phyloP scores from a whole-genome alignment of 2,797 vertebrate species.

The Mastacembelus armatus region DNA sequence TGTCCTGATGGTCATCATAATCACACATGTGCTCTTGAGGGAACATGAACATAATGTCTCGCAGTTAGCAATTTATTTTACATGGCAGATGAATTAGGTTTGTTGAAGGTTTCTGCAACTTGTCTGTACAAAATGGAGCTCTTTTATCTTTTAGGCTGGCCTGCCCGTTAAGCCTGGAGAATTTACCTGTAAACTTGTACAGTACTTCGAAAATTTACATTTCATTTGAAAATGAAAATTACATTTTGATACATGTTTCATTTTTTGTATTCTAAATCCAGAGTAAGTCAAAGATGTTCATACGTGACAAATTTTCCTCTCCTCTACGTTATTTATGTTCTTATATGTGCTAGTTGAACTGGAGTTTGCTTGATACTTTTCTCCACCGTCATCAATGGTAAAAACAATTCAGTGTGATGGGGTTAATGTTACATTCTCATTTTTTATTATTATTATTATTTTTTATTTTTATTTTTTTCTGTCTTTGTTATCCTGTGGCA shows the following conservation, averaged over 20 bases:
- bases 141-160: constrained; percentile 54
- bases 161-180: constrained; percentile 60
- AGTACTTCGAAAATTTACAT: constrained; percentile 90
- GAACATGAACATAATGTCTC: constrained; percentile 41
- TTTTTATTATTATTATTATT: too few relatives aligned
- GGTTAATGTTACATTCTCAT: constrained; percentile 82
- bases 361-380: constrained; percentile 88
- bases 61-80: constrained; percentile 34
- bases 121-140: constrained; percentile 83
- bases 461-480: too few relatives aligned
- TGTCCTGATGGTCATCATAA: constrained; percentile 38
- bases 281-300: constrained; percentile 79
- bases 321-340: constrained; percentile 80
- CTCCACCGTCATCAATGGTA: constrained; percentile 87
- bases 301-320: constrained; percentile 76
- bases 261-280: constrained; percentile 87
- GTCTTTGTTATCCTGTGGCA: constrained; percentile 94
- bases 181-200: constrained; percentile 98
- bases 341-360: constrained; percentile 88
- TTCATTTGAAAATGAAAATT: constrained; percentile 88
- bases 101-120: constrained; percentile 40
- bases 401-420: constrained; percentile 89
- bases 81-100: constrained; percentile 47
- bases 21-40: constrained; percentile 64
- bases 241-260: constrained; percentile 97